Conservation (phyloP, 2,797 vertebrate genomes). For the Mus caroli region DNA sequence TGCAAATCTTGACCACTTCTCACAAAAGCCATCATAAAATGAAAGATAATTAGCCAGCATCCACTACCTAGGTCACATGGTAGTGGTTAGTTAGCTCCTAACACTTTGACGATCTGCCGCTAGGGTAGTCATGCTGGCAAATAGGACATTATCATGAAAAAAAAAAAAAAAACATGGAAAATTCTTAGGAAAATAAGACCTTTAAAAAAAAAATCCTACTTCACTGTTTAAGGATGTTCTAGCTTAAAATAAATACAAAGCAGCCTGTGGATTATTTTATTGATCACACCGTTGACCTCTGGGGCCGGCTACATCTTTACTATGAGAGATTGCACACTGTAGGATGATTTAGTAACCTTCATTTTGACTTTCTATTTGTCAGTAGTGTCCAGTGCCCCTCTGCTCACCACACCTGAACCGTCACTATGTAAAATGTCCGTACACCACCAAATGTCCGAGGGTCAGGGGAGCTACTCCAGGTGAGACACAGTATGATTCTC, state of each 20-base stretch:
- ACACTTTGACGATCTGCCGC: not conserved
- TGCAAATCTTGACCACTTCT: not conserved
- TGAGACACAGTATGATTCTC: not conserved
- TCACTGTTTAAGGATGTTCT: slow-evolving; percentile 28
- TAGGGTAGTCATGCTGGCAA: not conserved
- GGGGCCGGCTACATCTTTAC: not conserved
- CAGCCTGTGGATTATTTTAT: not conserved
- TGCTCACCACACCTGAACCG: not conserved
- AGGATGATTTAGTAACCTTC: not conserved
- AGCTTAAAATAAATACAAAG: slow-evolving; percentile 17
- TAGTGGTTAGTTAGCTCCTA: not conserved
- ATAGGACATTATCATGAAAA: not conserved
- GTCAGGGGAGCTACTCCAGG: not conserved
- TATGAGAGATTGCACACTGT: not conserved
- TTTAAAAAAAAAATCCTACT: not conserved
- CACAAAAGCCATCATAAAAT: slow-evolving; percentile 6
- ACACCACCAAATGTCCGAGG: not conserved
- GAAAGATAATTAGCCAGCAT: not conserved
- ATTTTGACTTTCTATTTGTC: not conserved
- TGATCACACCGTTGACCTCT: not conserved
- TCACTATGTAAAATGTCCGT: not conserved
- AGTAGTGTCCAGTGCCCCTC: too few species aligned
- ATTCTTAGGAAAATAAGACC: slow-evolving; percentile 1
- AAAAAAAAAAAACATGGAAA: not conserved
- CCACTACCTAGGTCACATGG: not conserved